Evolutionary conservation across 2,888 invertebrate genomes (phyloP), one percentile per base, ranked within the genome.

Genomic region (Osmoderma eremita): DNA sequence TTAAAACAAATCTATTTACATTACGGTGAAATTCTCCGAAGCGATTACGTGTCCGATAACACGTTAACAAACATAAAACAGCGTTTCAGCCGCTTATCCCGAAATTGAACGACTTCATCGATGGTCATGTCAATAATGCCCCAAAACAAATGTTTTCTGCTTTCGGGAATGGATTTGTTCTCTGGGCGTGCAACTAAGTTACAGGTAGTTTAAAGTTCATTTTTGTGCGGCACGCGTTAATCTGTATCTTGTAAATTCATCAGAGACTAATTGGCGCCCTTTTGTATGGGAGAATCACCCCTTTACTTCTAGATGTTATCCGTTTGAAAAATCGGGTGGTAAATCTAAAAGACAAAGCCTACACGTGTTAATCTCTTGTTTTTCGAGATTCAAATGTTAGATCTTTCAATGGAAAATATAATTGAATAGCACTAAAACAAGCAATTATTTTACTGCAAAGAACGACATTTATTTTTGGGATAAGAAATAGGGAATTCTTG

Each of bases 251-350:
- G 58, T 61, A 61, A 61, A 61, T 61, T 61, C 45, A 48, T 61
- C 58, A 18, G 30, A 67, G 67, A 63, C 69, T 70, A 70, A 70
- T 70, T 70, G 70, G 67, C 69, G 64, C 69, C 69, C 66, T 63
- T 66, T 67, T 66, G 58, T 64, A 50, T 45, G n/a, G 20, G 24
- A 65, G 56, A 63, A 64, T 69, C 53, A 70, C 63, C 69, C 70
- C 69, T 70, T 70, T 63, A 36, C 51, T 65, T 69, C 67, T 65
- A 67, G 69, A 69, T 70, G 42, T 63, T 69, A 70, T 70, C 70
- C 48, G 53, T 63, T 48, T 63, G 51, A 70, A 63, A 67, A 63
- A 69, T 69, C 65, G 65, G 17, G 51, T 63, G 48, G 30, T 54
- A 54, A 51, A 50, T 51, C 22, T 12, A 10, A 24, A 63, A 63